A percentile compares a stretch with the other conserved stretches of the same genome.
These are phyloP conservation scores for Hemistola chrysoprasaria DNA, from an alignment of 2,888 invertebrate species.

Conservation along the genomic window DNA sequence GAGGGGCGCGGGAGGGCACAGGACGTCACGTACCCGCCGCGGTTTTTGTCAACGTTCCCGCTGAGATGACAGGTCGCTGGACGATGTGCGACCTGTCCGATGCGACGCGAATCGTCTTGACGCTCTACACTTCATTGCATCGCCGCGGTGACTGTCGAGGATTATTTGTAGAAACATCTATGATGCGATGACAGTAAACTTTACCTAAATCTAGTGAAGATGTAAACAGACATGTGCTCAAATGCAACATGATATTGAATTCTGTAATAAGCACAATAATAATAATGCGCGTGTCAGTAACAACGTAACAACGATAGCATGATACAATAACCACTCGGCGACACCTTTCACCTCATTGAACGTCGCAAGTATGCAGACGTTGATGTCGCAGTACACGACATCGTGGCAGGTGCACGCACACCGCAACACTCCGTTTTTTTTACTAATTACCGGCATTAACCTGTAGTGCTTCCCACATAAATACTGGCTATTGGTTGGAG, in stretches of 20 bases:
- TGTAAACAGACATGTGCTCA: not conserved
- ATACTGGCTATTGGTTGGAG: too few relatives aligned
- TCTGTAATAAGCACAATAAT: too few relatives aligned
- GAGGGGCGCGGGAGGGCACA: constrained; percentile 43
- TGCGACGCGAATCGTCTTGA: constrained; percentile 58
- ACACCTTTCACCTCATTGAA: too few relatives aligned
- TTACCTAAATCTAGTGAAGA: too few relatives aligned
- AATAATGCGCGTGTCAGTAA: too few relatives aligned
- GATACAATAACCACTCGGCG: too few relatives aligned
- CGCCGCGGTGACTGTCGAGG: constrained; percentile 25
- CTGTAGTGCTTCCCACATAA: constrained; percentile 22
- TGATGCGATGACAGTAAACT: constrained; percentile 3
- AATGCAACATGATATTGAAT: too few relatives aligned
- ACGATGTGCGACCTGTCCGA: constrained; percentile 67
- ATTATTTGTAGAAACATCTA: constrained; percentile 24
- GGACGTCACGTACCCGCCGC: constrained; percentile 81
- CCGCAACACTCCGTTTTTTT: constrained; percentile 29
- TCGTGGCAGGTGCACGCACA: constrained; percentile 30
- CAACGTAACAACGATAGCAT: too few relatives aligned
- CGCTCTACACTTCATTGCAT: constrained; percentile 52
- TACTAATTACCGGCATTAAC: constrained; percentile 28
- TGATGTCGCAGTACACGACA: constrained; percentile 12
- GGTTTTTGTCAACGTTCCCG: constrained; percentile 82
- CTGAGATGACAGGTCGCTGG: constrained; percentile 81
- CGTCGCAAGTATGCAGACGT: constrained; percentile 22